Evolutionary conservation across 2,888 invertebrate genomes (phyloP), one percentile per base, ranked within the genome.

Genomic region (Eurytoma californica): DNA sequence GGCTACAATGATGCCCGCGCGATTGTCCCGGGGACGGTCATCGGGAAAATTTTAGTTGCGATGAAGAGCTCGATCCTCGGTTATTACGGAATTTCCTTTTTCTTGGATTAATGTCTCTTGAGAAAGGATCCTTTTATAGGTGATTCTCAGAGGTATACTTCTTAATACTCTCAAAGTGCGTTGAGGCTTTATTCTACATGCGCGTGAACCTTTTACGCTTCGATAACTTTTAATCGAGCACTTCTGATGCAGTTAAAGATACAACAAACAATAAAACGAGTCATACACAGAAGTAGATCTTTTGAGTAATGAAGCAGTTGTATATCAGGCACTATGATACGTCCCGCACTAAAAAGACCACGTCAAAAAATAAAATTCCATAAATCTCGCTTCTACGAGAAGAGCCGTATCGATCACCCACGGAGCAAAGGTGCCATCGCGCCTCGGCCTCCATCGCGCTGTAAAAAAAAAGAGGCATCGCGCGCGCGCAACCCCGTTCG

Each of bases 11-110:
- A 72, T 3, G 24, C 53, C 2, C 18, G 66, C 69, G 16, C 55
- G 53, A 68, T 72, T 78, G 78, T 73, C 24, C 63, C 49, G 9
- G 16, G 2, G 58, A 74, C 28, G 70, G n/a, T 74, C 74, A 66
- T 69, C 70, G 70, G 60, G 74, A 70, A 70, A 74, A 74, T 79
- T 74, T 66, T 60, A 61, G 58, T 55, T 75, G 39, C n/a, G 53
- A 66, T 70, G 58, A 70, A 58, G 70, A 63, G 12, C n/a, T 58
- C 53, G 20, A 60, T 67, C 24, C 53, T 73, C 30, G 53, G 28
- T 73, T 68, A 47, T 68, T 68, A 57, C 30, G n/a, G 47, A 14
- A 14, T 20, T 24, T 4, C 49, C 63, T 28, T 57, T n/a, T 58
- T 47, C 24, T 20, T 20, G 13, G 51, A n/a, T 57, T 28, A 20